A percentile compares a stretch with the other conserved stretches of the same genome.
phyloP scores from a whole-genome alignment of 53 echinoderm and acorn worm genomes.

The Paracentrotus lividus region DNA sequence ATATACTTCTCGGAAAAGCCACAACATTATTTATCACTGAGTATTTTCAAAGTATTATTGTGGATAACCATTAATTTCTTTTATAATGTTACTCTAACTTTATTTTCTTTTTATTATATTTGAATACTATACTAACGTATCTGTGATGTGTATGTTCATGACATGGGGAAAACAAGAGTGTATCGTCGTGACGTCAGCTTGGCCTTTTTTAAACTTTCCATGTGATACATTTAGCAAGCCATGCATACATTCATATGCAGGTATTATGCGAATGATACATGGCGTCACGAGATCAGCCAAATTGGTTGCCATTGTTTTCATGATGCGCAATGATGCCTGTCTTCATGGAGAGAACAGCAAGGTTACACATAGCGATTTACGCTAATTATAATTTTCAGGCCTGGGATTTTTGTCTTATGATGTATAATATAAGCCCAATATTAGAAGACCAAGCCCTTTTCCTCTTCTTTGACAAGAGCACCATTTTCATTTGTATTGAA shows the following conservation, averaged over 20 bases:
- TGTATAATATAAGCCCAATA: background rate
- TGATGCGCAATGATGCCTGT: background rate
- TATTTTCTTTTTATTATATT: background rate
- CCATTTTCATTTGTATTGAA: too few relatives aligned
- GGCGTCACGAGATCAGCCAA: background rate
- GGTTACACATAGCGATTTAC: background rate
- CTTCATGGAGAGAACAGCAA: conserved; percentile 22
- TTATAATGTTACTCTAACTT: too few relatives aligned
- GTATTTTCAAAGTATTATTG: background rate
- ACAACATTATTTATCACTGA: background rate
- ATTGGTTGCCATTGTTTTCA: background rate
- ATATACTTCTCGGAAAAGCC: background rate
- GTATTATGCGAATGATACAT: background rate
- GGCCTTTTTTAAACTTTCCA: background rate
- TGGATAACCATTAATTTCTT: background rate
- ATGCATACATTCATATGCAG: too few relatives aligned
- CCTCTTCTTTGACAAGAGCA: too few relatives aligned
- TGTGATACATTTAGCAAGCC: background rate
- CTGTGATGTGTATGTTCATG: background rate
- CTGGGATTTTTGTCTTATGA: background rate
- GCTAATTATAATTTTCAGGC: background rate
- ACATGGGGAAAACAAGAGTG: background rate
- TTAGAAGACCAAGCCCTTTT: too few relatives aligned
- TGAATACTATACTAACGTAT: background rate
- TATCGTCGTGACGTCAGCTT: background rate